Base-by-base conservation (phyloP, 2,888 invertebrate genomes). In the Pristionchus fissidentatus region DNA sequence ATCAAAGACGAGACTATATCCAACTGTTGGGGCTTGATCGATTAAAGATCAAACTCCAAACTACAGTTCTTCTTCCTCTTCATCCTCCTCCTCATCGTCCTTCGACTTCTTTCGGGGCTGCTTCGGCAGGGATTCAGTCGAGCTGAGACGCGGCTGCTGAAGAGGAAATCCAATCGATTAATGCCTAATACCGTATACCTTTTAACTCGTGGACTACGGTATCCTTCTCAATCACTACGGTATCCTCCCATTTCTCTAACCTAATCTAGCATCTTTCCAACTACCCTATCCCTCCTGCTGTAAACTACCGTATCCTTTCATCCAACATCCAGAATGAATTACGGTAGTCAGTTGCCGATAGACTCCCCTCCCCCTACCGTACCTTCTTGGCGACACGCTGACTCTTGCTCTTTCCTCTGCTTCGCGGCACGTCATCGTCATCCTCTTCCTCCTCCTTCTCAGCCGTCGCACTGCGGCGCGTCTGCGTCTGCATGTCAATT, bases 61-160 rank as follows among this genome's bases (percentile, higher is more conserved):
- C 75, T 77, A 46, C 70, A 70, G n/a, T n/a, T n/a, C n/a, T n/a
- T n/a, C n/a, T n/a, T 70, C 70, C 22, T 46, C 46, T 49, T 77
- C 75, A 22, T 77, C 73, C 3, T 43, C 75, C 13, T 49, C 73
- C n/a, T 73, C 75, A 19, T 77, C 75, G 2, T 77, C 75, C 35
- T 35, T 77, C 75, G 75, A 77, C 41, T 41, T 77, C 75, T 77
- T 77, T 32, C 75, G 46, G n/a, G 75, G 49, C 41, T 49, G 75
- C 3, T n/a, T 3, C 70, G 38, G 41, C n/a, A 41, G 1, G 5
- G 70, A 41, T 22, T 15, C 75, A 15, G 7, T 1, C 32, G 62
- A 62, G n/a, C 32, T 46, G 15, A 41, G 75, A 77, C 75, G 75
- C 29, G 49, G 32, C 26, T 46, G 75, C 49, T 77, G 49, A 10